Percentiles rank a stretch among this genome's conserved stretches.
Conservation (phyloP, 2,797 vertebrate genomes). For the Anisognathus igniventris region DNA sequence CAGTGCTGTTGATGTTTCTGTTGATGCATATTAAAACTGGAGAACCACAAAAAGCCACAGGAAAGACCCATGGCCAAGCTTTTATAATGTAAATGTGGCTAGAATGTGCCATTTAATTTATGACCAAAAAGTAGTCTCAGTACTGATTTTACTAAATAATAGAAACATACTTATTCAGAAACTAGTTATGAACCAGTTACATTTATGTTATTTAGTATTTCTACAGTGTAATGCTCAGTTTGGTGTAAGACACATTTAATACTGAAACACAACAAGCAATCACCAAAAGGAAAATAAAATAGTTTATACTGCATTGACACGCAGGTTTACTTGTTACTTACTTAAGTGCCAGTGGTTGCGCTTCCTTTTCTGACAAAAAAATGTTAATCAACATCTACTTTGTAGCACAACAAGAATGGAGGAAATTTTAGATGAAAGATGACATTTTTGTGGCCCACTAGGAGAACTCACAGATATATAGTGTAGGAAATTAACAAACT, state of each 20-base stretch:
- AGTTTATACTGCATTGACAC: accelerated
- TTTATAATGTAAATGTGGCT: background rate
- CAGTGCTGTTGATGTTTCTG: background rate
- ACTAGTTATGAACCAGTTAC: background rate
- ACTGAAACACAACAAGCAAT: background rate
- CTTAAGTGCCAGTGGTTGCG: background rate
- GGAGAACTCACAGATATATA: background rate
- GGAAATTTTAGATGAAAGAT: background rate
- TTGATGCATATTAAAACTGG: background rate
- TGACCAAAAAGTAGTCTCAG: background rate
- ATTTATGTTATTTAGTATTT: background rate
- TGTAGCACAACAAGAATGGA: background rate
- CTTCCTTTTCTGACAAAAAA: background rate
- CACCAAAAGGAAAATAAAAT: background rate
- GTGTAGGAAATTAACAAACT: background rate
- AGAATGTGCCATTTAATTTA: background rate
- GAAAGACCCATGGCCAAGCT: background rate
- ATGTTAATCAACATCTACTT: background rate
- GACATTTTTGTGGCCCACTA: background rate
- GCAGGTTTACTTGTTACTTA: background rate
- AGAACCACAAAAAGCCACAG: background rate
- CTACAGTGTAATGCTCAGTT: background rate
- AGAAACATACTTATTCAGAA: background rate
- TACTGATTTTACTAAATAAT: background rate
- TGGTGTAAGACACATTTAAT: background rate